Percentiles rank a stretch among this genome's conserved stretches.
Conservation (phyloP, 2,113 vertebrate species). For the Pantherophis guttatus region DNA sequence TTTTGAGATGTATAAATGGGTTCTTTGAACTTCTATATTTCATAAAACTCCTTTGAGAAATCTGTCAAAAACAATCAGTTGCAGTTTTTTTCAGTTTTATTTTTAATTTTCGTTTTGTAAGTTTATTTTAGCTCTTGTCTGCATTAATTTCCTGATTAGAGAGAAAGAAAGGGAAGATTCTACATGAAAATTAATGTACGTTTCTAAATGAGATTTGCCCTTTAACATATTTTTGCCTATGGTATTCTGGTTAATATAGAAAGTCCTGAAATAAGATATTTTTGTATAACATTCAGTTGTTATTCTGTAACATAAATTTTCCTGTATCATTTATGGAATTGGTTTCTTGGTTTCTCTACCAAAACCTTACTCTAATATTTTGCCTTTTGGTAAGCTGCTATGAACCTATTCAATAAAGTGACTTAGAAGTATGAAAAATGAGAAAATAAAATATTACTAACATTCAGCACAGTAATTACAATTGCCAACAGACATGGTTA, state of each 20-base stretch:
- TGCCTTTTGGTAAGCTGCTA: not conserved
- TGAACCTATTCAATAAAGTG: not conserved
- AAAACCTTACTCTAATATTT: not conserved
- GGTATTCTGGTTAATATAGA: not conserved
- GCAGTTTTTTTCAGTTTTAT: not conserved
- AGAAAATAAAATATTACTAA: slow-evolving; percentile 20
- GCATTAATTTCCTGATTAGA: not conserved
- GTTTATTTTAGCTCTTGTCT: not conserved
- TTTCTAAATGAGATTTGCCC: not conserved
- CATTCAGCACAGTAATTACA: slow-evolving; percentile 29
- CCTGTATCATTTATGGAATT: not conserved
- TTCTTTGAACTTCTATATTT: not conserved
- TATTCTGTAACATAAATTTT: not conserved
- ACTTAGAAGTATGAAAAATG: not conserved
- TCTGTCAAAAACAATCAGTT: not conserved
- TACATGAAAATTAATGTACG: not conserved
- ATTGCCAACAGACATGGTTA: slow-evolving; percentile 22
- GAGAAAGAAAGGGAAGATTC: not conserved
- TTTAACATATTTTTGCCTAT: not conserved
- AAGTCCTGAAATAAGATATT: not conserved
- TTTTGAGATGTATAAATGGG: not conserved
- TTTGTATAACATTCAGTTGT: not conserved
- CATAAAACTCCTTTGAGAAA: not conserved
- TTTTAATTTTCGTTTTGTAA: not conserved
- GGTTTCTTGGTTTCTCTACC: not conserved